Conservation (phyloP, 2,888 invertebrate species). For the Philonicus albiceps region DNA sequence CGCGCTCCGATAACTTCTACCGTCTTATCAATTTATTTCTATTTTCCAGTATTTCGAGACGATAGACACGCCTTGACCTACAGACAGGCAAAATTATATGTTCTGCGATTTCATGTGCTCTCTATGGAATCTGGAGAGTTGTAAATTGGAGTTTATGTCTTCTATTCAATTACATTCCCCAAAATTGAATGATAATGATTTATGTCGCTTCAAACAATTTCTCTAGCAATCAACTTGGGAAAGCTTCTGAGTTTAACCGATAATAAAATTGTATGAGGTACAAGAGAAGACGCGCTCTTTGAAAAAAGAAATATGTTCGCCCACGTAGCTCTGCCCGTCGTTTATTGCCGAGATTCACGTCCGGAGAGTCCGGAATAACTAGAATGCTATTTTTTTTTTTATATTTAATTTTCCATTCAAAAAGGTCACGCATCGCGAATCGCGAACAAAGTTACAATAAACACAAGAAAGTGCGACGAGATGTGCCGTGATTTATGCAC, state of each 20-base stretch:
- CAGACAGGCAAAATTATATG: background rate
- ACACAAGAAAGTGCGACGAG: background rate
- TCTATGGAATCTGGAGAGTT: background rate
- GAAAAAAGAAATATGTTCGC: background rate
- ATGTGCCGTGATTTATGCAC: background rate
- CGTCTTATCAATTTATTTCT: background rate
- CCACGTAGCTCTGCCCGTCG: background rate
- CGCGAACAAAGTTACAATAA: background rate
- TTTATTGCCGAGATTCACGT: background rate
- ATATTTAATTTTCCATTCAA: background rate
- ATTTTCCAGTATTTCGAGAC: background rate
- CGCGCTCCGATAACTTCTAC: background rate
- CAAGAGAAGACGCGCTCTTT: background rate
- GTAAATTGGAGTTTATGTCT: background rate
- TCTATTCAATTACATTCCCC: background rate
- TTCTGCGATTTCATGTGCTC: background rate
- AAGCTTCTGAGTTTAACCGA: background rate
- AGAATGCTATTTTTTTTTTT: background rate
- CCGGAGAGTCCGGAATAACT: background rate
- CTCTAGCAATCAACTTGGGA: background rate
- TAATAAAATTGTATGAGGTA: background rate
- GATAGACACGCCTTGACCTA: background rate
- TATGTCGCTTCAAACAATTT: background rate
- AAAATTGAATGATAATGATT: background rate
- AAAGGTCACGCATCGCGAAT: background rate